Evolutionary conservation across 2,888 invertebrate genomes (phyloP), one percentile per base, ranked within the genome.

Genomic region (Scrobipalpa atriplicella): DNA sequence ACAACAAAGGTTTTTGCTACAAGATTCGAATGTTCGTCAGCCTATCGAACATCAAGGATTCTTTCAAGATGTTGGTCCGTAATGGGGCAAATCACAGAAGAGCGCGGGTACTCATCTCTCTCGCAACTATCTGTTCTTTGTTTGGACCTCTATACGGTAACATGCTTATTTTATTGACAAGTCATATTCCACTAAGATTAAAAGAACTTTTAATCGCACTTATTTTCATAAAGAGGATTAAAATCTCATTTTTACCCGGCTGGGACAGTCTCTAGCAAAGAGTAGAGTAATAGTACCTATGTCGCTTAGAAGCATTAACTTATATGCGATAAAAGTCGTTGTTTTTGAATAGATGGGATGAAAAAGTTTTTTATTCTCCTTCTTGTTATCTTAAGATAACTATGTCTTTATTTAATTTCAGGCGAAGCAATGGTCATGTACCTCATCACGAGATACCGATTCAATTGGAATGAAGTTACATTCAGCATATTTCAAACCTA

Each of bases 111-210:
- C 85, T 84, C 60, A 71, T 87, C 1, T 83, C 93, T 54, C 78
- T 94, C 68, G 52, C 83, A 0, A 82, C 92, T 1, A 90, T 90
- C 0, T 85, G 89, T 69, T 78, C 94, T 19, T 79, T 94, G 0
- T 91, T 93, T 71, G 94, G 94, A 61, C 94, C 94, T 1, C 83
- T 93, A 80, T 90, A 87, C 73, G 94, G 94, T 94, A 72, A 86
- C 87, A 76, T 64, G 39, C 16, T 39, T 16, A 16, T 47, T n/a
- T 47, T 47, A 39, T 8, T 39, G 1, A 39, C 5, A 29, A 29
- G 29, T 3, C 29, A 29, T 2, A 29, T 5, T 3, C 61, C 39
- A 18, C 16, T 56, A 54, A 29, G n/a, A n/a, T n/a, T n/a, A n/a
- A n/a, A n/a, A n/a, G n/a, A n/a, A n/a, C n/a, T n/a, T n/a, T n/a